Evolutionary conservation across 2,113 vertebrate species (phyloP).

Genomic region (Vulpes ferrilata): DNA sequence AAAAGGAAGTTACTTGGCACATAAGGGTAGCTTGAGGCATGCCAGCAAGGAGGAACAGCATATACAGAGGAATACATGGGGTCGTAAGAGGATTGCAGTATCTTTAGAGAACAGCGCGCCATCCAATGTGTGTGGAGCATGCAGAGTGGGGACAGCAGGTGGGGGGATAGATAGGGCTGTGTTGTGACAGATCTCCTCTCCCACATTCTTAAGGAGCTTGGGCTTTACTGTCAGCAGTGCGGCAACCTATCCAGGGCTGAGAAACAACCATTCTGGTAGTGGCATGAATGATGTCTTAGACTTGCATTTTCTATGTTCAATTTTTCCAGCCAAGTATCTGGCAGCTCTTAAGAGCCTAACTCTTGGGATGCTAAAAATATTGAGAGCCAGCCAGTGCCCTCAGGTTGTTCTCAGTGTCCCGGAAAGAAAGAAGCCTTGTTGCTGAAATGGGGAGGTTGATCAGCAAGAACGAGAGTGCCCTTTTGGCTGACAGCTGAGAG

Average conservation of each 20-base stretch:
- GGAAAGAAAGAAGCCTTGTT: not conserved
- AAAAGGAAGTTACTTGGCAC: not conserved
- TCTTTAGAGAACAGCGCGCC: not conserved
- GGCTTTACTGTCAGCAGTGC: not conserved
- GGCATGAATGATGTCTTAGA: not conserved
- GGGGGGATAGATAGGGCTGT: fast-evolving
- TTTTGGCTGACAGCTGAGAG: not conserved
- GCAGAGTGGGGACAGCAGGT: not conserved
- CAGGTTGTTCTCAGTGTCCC: not conserved
- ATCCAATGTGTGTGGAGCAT: not conserved
- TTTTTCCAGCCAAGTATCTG: not conserved
- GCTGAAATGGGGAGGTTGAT: not conserved
- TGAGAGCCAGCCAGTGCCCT: not conserved
- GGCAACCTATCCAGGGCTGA: not conserved
- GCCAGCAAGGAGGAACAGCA: not conserved
- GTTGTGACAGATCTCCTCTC: not conserved
- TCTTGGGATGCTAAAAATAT: not conserved
- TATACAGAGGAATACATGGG: not conserved
- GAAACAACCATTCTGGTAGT: not conserved
- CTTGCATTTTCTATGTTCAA: not conserved
- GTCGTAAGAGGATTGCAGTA: not conserved
- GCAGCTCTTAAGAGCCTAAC: not conserved
- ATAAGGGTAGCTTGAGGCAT: too few relatives aligned
- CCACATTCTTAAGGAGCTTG: not conserved
- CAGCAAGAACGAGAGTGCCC: not conserved